These are phyloP conservation scores for Anhinga anhinga DNA, from an alignment of 2,113 vertebrate species.

Conservation along the genomic window DNA sequence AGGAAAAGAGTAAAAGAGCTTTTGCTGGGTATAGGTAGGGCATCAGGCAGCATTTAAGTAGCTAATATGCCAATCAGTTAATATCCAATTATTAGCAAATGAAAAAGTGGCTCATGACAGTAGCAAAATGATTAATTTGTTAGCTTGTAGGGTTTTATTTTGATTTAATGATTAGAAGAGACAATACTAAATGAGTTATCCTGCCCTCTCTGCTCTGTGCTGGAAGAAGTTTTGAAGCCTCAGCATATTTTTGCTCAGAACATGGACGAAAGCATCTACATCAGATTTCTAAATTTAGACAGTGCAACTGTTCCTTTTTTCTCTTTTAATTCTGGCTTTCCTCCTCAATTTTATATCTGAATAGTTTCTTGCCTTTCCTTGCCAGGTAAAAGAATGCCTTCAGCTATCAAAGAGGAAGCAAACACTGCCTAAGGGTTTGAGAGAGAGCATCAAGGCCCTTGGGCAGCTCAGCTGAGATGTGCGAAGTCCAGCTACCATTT, in stretches of 20 bases:
- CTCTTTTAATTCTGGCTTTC: neutral
- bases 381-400: neutral
- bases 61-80: neutral
- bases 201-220: neutral
- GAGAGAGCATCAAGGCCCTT: neutral
- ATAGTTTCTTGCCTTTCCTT: neutral
- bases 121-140: neutral
- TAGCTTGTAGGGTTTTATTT: neutral
- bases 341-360: neutral
- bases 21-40: neutral
- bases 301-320: neutral
- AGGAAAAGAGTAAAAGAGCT: neutral
- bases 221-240: neutral
- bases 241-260: neutral
- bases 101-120: neutral
- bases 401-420: neutral
- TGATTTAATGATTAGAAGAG: neutral
- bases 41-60: neutral
- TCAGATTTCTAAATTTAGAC: neutral
- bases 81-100: neutral
- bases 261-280: neutral
- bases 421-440: neutral
- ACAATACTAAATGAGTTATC: neutral
- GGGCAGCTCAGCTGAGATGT: neutral
- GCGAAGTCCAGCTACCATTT: neutral